Evolutionary conservation across 1,140 invertebrate genomes (phyloP), one percentile per base, ranked within the genome.

Genomic region (Drosophila busckii): DNA sequence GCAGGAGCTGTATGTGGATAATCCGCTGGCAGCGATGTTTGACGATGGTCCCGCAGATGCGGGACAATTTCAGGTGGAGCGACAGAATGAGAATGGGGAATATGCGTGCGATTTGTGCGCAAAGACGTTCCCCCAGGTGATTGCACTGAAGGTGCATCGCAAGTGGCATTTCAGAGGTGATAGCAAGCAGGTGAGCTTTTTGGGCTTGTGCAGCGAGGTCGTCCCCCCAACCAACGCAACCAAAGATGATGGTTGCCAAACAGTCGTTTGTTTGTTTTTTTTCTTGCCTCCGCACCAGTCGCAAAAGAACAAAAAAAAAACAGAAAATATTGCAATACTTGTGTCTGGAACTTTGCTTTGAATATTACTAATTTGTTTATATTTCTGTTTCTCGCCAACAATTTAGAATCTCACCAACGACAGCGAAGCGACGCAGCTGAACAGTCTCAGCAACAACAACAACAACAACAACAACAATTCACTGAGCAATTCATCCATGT

Each of bases 151-250:
- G 69, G 86, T 87, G 64, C 86, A 87, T 85, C 85, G 86, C 67
- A 87, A 87, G 68, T 87, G 86, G 86, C 86, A 87, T 87, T 87
- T 87, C 70, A 85, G 85, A 83, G 84, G 85, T 80, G 86, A 87
- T 87, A 86, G 86, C 76, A 87, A 87, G 80, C 86, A 87, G 84
- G 86, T 87, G 65, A 87, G 83, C 84, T 87, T 86, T 82, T 85
- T 86, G 62, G 80, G 70, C 84, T 86, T 73, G 84, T 84, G 84
- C 84, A 83, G 84, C 82, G 80, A 86, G 84, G 80, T 71, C 67
- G 40, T 35, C 40, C 23, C 29, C 19, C 25, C 12, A 28, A 34
- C 23, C 26, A 16, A 23, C 19, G 15, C 7, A 15, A 32, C 29
- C 12, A 29, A 9, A 26, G 9, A 53, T 17, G 34, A 23, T 38